Evolutionary conservation across 2,888 invertebrate species (phyloP).

Genomic region (Sthenelais limicola): DNA sequence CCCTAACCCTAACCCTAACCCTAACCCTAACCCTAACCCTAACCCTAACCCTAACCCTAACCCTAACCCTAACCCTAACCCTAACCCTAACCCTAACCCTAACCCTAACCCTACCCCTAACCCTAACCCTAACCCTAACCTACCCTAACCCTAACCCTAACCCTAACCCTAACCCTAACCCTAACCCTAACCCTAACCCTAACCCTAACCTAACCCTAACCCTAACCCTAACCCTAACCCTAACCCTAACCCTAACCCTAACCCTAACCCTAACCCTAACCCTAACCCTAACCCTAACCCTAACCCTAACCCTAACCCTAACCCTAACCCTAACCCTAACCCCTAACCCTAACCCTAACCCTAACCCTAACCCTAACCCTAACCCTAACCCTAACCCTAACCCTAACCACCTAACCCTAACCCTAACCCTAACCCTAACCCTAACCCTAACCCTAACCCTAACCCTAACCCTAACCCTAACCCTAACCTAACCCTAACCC

Average conservation of each 20-base stretch:
- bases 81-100: constrained; percentile 46
- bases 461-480: constrained; percentile 51
- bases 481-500: constrained; percentile 45
- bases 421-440: constrained; percentile 53
- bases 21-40: constrained; percentile 48
- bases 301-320: constrained; percentile 49
- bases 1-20: constrained; percentile 48
- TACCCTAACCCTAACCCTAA: constrained; percentile 50
- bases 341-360: constrained; percentile 47
- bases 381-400: constrained; percentile 16
- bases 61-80: constrained; percentile 51
- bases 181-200: constrained; percentile 51
- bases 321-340: constrained; percentile 52
- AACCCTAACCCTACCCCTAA: constrained; percentile 50
- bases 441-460: constrained; percentile 51
- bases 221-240: constrained; percentile 50
- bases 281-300: constrained; percentile 42
- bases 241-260: constrained; percentile 48
- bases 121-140: constrained; percentile 50
- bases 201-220: constrained; percentile 52
- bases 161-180: constrained; percentile 53
- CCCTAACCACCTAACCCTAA: constrained; percentile 50
- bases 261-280: constrained; percentile 27
- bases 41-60: constrained; percentile 49
- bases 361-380: constrained; percentile 32